Conservation (phyloP, 1,140 invertebrate genomes). For the Frieseomelitta varia region DNA sequence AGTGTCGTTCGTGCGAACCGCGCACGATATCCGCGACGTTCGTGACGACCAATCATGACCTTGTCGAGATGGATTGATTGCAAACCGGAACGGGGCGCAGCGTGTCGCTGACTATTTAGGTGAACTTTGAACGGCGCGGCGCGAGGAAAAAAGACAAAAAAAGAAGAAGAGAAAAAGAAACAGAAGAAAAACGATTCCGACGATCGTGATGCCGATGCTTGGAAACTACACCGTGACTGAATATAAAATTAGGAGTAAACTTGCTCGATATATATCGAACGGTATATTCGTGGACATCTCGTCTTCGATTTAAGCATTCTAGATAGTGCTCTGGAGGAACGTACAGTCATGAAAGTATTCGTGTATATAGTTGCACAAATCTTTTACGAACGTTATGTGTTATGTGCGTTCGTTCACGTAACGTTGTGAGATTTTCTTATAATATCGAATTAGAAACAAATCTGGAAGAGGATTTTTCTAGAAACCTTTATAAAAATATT, state of each 20-base stretch:
- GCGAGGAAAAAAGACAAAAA: too few relatives aligned
- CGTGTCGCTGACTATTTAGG: conserved; percentile 48
- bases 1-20: conserved; percentile 65
- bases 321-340: not conserved
- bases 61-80: conserved; percentile 58
- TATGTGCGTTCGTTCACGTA: not conserved
- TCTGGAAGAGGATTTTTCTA: too few relatives aligned
- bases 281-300: not conserved
- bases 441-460: too few relatives aligned
- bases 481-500: too few relatives aligned
- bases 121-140: conserved; percentile 3
- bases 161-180: too few relatives aligned
- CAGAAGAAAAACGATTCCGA: not conserved
- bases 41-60: conserved; percentile 51
- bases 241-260: conserved; percentile 4
- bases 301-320: not conserved
- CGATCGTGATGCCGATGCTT: not conserved
- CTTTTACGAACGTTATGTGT: not conserved
- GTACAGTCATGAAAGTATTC: not conserved
- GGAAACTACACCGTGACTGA: conserved; percentile 5
- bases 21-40: conserved; percentile 43
- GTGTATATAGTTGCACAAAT: not conserved
- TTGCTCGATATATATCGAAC: not conserved
- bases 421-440: too few relatives aligned
- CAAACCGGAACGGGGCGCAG: conserved; percentile 50